Conservation (phyloP, 1,140 invertebrate species). For the Camponotus floridanus region DNA sequence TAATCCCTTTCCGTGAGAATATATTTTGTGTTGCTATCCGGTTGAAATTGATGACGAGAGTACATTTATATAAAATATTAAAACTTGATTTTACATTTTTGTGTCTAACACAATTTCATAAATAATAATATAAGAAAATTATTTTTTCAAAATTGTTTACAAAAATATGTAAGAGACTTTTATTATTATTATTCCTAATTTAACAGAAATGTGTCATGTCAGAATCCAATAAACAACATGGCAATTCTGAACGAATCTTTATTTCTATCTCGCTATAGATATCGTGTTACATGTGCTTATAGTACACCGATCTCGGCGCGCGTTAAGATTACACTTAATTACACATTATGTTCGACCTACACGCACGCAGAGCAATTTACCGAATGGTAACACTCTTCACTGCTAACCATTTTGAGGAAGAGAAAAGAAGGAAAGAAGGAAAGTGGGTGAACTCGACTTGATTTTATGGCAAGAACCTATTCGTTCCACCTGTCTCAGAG, state of each 20-base stretch:
- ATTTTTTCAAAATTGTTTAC: not conserved
- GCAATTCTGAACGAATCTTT: constrained; percentile 56
- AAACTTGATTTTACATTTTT: not conserved
- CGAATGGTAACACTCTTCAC: constrained; percentile 71
- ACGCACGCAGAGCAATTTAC: constrained; percentile 67
- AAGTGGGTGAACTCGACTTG: constrained; percentile 78
- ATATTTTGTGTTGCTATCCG: constrained; percentile 1
- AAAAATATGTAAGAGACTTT: not conserved
- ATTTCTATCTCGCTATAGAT: constrained; percentile 54
- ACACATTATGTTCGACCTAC: constrained; percentile 72
- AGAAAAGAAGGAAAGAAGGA: constrained; percentile 62
- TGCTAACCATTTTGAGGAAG: constrained; percentile 69
- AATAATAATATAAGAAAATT: not conserved
- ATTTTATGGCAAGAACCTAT: constrained; percentile 73
- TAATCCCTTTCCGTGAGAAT: not conserved
- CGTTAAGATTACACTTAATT: constrained; percentile 74
- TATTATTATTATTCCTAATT: constrained; percentile 2
- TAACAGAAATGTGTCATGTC: not conserved
- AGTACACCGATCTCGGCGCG: constrained; percentile 66
- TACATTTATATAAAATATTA: not conserved
- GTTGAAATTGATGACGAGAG: not conserved
- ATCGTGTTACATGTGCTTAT: constrained; percentile 68
- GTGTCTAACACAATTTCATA: not conserved
- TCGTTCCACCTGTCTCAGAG: constrained; percentile 51
- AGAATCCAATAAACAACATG: not conserved